Evolutionary conservation across 2,113 vertebrate species (phyloP).

Genomic region (Glareola pratincola): DNA sequence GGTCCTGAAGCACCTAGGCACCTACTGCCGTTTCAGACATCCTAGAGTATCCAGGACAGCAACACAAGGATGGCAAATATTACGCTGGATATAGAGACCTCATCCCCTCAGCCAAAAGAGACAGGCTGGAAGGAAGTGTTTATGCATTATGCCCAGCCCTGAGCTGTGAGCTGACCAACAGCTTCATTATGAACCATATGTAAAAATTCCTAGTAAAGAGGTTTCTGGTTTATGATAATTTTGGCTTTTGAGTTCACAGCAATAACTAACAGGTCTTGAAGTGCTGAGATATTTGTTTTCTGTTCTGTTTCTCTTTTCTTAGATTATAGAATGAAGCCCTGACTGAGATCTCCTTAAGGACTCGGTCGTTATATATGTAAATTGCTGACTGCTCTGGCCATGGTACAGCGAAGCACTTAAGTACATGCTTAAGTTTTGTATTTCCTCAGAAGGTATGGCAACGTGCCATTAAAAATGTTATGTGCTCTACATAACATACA

Average conservation of each 20-base stretch:
- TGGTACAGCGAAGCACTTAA: neutral
- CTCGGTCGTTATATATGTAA: neutral
- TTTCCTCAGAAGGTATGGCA: neutral
- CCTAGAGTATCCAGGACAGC: neutral
- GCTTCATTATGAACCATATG: neutral
- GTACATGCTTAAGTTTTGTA: neutral
- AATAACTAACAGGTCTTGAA: neutral
- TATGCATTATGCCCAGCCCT: fast-evolving
- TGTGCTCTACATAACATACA: neutral
- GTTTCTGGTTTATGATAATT: neutral
- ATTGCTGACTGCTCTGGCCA: neutral
- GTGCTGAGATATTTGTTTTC: neutral
- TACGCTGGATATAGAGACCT: neutral
- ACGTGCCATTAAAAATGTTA: neutral
- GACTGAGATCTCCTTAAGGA: neutral
- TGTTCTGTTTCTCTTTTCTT: neutral
- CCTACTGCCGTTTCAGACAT: neutral
- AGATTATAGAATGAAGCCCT: neutral
- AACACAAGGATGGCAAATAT: neutral
- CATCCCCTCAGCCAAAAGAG: neutral
- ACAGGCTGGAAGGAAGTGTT: neutral
- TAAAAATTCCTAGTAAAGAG: neutral
- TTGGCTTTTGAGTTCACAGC: neutral
- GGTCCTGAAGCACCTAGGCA: neutral
- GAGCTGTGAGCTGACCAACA: neutral